Conservation (phyloP, 2,888 invertebrate genomes). For the Chydorus sphaericus region DNA sequence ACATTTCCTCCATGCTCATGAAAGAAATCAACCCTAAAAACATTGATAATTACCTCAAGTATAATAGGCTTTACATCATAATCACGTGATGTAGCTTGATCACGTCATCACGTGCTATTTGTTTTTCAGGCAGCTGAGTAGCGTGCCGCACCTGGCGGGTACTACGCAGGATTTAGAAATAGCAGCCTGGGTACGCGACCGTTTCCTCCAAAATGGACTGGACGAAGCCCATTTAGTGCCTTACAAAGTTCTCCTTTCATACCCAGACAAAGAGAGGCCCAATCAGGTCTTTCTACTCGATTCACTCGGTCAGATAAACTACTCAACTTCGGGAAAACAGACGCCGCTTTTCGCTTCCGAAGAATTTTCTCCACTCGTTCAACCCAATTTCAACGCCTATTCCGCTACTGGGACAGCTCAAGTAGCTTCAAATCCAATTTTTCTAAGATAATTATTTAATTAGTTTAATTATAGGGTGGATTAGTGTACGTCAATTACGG, state of each 20-base stretch:
- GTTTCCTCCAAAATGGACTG: conserved; percentile 23
- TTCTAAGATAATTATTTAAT: neutral
- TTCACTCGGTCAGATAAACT: conserved; percentile 9
- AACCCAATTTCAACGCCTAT: conserved; percentile 21
- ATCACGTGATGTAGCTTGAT: neutral
- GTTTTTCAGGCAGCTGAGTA: conserved; percentile 3
- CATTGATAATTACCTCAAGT: neutral
- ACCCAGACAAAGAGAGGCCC: conserved; percentile 20
- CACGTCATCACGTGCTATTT: too few relatives aligned
- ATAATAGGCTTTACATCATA: too few relatives aligned
- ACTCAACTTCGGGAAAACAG: conserved; percentile 5
- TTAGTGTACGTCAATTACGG: conserved; percentile 33
- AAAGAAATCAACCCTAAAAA: neutral
- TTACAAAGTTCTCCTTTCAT: conserved; percentile 26
- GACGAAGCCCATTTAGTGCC: conserved; percentile 24
- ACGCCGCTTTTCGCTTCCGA: conserved; percentile 5
- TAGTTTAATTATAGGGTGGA: neutral
- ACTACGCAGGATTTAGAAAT: conserved; percentile 22
- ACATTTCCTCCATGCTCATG: neutral
- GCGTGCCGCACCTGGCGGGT: conserved; percentile 26
- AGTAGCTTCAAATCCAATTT: too few relatives aligned
- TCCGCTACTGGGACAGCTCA: conserved; percentile 14
- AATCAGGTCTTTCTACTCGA: conserved; percentile 18
- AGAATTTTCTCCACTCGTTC: neutral
- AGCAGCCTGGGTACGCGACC: conserved; percentile 22